phyloP scores from a whole-genome alignment of 2,113 vertebrate species.

The Oncorhynchus kisutch region DNA sequence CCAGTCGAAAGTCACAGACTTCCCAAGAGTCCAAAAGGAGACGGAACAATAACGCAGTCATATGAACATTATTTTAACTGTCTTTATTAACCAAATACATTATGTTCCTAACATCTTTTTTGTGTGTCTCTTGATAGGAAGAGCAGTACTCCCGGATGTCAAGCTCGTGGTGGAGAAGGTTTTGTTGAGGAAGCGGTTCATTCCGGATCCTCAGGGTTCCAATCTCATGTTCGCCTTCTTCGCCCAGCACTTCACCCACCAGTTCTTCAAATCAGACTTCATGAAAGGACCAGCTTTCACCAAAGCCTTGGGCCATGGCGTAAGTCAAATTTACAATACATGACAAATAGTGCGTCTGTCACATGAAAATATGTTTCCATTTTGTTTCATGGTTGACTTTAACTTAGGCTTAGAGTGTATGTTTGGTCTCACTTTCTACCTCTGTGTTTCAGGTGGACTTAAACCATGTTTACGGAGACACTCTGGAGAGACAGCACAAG shows the following conservation, averaged over 20 bases:
- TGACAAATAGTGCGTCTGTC: too few relatives aligned
- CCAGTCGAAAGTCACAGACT: too few relatives aligned
- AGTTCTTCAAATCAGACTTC: conserved; percentile 85
- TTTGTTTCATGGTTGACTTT: neutral
- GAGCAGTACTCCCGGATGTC: conserved; percentile 81
- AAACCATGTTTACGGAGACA: conserved; percentile 84
- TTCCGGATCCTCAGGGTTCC: conserved; percentile 84
- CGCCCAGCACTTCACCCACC: conserved; percentile 88
- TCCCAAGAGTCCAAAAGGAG: neutral
- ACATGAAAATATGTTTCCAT: neutral
- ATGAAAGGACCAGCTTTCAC: conserved; percentile 83
- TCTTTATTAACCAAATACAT: neutral
- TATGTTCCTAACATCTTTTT: conserved; percentile 17
- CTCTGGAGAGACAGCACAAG: conserved; percentile 82
- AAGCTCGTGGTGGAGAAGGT: conserved; percentile 80
- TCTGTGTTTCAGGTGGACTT: conserved; percentile 79
- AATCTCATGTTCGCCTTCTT: conserved; percentile 90
- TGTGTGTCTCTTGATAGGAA: conserved; percentile 64
- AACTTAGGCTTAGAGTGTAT: neutral
- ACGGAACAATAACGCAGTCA: neutral
- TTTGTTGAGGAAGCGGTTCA: conserved; percentile 79
- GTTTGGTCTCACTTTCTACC: neutral
- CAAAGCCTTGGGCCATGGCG: conserved; percentile 78
- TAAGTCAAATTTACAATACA: conserved; percentile 48
- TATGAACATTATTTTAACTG: neutral